Percentiles rank a stretch among this genome's conserved stretches.
These are phyloP conservation scores for Hirundo rustica DNA, from an alignment of 2,797 vertebrate species.

Conservation along the genomic window DNA sequence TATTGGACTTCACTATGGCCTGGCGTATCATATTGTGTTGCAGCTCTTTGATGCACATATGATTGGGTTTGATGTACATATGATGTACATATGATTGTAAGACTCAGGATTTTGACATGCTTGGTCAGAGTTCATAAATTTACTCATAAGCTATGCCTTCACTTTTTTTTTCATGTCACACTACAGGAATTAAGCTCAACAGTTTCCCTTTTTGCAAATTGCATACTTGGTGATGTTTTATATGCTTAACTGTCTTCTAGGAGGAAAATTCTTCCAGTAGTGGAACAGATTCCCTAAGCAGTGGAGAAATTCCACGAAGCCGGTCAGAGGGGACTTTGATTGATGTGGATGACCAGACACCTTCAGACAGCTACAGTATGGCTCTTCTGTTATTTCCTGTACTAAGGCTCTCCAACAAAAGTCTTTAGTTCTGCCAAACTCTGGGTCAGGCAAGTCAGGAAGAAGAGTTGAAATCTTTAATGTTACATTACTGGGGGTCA, in stretches of 20 bases:
- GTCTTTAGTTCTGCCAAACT: background rate
- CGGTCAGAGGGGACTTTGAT: conserved; percentile 89
- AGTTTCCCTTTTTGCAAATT: background rate
- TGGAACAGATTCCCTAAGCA: conserved; percentile 68
- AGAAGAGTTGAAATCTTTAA: background rate
- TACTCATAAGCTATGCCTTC: background rate
- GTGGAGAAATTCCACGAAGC: conserved; percentile 80
- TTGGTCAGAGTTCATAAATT: background rate
- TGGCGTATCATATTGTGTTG: background rate
- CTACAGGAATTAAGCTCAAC: background rate
- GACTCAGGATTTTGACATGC: background rate
- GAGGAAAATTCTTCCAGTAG: conserved; percentile 83
- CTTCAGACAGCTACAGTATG: conserved; percentile 68
- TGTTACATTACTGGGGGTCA: accelerated
- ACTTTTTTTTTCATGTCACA: background rate
- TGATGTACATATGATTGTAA: background rate
- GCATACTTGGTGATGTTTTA: background rate
- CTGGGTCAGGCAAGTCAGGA: background rate
- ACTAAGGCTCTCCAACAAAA: background rate
- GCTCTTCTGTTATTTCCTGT: conserved; percentile 39
- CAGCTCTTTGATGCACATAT: background rate
- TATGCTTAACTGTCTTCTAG: conserved; percentile 63
- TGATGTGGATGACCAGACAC: conserved; percentile 78
- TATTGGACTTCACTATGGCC: background rate
- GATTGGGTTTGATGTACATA: background rate